Base-by-base conservation (phyloP, 2,113 vertebrate genomes). In the Limanda limanda region DNA sequence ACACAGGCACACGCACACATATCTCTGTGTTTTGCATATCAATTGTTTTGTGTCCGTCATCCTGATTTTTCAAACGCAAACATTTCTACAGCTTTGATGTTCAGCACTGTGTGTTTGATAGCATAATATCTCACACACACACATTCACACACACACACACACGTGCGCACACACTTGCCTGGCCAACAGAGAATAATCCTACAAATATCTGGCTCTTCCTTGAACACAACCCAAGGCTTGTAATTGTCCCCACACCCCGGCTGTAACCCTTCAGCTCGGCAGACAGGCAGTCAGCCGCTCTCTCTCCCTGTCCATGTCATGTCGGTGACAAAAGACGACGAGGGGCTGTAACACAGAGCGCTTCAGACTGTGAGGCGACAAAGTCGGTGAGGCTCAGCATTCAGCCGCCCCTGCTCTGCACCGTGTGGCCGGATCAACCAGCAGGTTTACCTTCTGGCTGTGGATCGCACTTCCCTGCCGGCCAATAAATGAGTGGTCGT, bases 71-170 rank as follows among this genome's bases (percentile, higher is more conserved):
- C 57, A 37, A 51, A 45, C 21, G 55, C 60, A 14, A 78, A 60
- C 48, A 25, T 23, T 31, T 62, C 64, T 18, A 21, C 57, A 47
- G 57, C 81, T 84, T 80, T 86, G 76, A 77, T 84, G 70, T 78
- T 86, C 21, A 59, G 23, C 57, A 4, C 40, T 8, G 13, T 69
- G 57, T 57, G 65, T 63, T 67, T 72, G 71, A 75, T 35, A 68
- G 58, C 27, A 37, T 45, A 63, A 66, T 65, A 71, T 42, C 40
- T 13, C 10, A 12, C 40, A 13, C 40, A 40, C 37, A 42, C 69
- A 61, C 61, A 23, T 17, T 24, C 70, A 58, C 37, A 23, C 37
- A 4, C 60, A 35, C 35, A 37, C 35, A 37, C 35, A 37, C 35
- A 2, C 35, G 2, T 10, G 9, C 35, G 9, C 48, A 51, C 48